Conservation (phyloP, 2,113 vertebrate genomes). For the Aphelocoma coerulescens region DNA sequence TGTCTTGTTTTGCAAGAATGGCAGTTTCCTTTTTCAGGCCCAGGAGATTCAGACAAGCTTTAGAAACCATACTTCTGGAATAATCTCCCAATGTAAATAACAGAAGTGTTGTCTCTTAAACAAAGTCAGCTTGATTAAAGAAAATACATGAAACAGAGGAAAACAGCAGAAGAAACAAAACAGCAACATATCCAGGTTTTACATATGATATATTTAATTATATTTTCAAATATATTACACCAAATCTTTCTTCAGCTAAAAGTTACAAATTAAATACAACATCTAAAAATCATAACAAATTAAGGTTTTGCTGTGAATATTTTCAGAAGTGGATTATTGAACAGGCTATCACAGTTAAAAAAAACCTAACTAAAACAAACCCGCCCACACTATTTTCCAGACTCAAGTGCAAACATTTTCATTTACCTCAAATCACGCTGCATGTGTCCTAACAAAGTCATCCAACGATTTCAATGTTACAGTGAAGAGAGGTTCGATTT, state of each 20-base stretch:
- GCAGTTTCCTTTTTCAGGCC: not conserved
- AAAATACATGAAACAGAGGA: not conserved
- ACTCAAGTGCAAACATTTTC: not conserved
- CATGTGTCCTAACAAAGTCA: not conserved
- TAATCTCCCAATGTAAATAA: not conserved
- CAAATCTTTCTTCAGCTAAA: conserved; percentile 17
- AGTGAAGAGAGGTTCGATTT: not conserved
- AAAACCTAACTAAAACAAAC: not conserved
- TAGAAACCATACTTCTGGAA: not conserved
- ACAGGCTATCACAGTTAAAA: not conserved
- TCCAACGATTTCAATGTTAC: not conserved
- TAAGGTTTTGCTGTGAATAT: not conserved
- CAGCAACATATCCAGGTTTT: not conserved
- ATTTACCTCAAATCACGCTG: not conserved
- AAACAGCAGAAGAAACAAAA: not conserved
- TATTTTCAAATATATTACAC: conserved; percentile 15
- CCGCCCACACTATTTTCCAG: not conserved
- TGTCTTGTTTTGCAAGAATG: not conserved
- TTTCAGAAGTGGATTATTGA: conserved; percentile 22
- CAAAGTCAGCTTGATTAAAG: not conserved
- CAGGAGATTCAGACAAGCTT: not conserved
- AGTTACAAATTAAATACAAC: not conserved
- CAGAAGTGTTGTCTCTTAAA: not conserved
- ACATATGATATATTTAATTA: conserved; percentile 1
- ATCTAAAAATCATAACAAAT: conserved; percentile 21